Evolutionary conservation across 2,797 vertebrate species (phyloP).

Genomic region (Glossophaga mutica): DNA sequence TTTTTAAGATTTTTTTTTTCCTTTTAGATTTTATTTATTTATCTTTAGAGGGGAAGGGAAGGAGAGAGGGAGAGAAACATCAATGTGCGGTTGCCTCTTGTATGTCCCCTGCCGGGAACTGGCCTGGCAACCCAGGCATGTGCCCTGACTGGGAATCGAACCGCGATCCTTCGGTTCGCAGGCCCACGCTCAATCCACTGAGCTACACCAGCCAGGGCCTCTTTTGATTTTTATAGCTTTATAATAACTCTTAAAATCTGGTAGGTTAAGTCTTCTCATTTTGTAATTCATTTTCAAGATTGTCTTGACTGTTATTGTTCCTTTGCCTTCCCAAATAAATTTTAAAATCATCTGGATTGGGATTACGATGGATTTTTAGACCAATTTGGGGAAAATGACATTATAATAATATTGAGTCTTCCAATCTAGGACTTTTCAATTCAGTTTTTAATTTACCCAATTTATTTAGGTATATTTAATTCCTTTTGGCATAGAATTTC

Average conservation of each 20-base stretch:
- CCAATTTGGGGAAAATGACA: not conserved
- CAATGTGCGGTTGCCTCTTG: no score
- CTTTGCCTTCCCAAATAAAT: slow-evolving; percentile 21
- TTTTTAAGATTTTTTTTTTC: no score
- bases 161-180: no score
- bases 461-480: slow-evolving; percentile 11
- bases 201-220: no score
- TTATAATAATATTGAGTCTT: slow-evolving; percentile 12
- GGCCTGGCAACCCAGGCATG: no score
- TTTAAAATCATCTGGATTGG: not conserved
- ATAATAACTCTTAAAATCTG: not conserved
- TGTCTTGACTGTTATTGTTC: not conserved
- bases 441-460: not conserved
- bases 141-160: no score
- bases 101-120: no score
- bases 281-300: slow-evolving; percentile 38
- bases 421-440: not conserved
- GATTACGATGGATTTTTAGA: not conserved
- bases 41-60: no score
- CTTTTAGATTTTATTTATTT: no score
- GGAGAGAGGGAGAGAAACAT: no score
- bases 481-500: not conserved
- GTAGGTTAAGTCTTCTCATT: not conserved
- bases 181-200: no score
- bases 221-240: not conserved